phyloP scores from a whole-genome alignment of 2,797 vertebrate genomes.

The Enoplosus armatus region DNA sequence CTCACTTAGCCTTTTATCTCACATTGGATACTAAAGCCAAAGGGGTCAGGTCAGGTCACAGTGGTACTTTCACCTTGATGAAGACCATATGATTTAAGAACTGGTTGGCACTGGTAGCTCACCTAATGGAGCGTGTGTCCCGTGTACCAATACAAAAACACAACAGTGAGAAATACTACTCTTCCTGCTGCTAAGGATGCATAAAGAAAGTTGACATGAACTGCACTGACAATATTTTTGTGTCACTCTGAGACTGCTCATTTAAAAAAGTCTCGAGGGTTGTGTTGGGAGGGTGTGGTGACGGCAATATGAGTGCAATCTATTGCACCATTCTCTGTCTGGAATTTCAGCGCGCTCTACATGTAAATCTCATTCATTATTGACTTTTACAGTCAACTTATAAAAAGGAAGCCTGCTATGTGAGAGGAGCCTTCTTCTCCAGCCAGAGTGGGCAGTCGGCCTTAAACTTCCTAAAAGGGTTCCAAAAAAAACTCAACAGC shows the following conservation, averaged over 20 bases:
- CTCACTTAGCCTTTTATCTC: neutral
- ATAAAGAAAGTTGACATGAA: neutral
- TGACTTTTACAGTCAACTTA: neutral
- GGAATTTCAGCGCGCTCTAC: neutral
- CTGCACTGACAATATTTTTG: neutral
- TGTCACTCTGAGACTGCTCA: neutral
- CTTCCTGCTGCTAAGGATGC: neutral
- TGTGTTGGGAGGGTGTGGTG: neutral
- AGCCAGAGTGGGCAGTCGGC: neutral
- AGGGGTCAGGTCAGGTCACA: neutral
- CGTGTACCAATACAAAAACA: neutral
- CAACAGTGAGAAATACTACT: neutral
- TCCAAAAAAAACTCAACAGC: neutral
- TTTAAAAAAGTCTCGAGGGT: constrained; percentile 11
- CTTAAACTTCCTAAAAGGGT: neutral
- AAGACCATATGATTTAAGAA: neutral
- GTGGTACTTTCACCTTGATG: neutral
- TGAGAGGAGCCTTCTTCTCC: neutral
- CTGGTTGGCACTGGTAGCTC: too few relatives aligned
- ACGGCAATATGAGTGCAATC: neutral
- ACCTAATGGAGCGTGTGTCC: too few relatives aligned
- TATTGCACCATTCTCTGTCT: constrained; percentile 13
- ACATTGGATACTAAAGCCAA: neutral
- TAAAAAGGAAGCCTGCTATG: neutral
- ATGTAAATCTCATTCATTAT: neutral